Evolutionary conservation across 2,888 invertebrate species (phyloP).

Genomic region (Spilosoma lubricipeda): DNA sequence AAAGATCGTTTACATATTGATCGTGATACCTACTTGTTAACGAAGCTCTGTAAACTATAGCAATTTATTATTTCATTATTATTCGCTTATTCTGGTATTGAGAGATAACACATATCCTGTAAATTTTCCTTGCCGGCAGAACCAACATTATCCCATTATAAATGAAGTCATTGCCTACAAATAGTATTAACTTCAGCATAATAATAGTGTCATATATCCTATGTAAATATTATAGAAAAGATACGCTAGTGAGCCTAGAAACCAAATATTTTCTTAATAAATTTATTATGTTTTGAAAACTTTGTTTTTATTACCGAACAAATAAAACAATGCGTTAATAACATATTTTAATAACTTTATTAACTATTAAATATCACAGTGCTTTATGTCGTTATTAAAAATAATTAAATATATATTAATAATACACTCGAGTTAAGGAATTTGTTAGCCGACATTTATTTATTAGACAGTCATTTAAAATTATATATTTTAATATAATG

Average conservation of each 20-base stretch:
- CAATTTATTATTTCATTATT: constrained; percentile 34
- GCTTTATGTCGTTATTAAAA: constrained; percentile 19
- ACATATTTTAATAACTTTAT: constrained; percentile 32
- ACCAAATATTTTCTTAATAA: constrained; percentile 60
- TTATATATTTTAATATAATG: neutral
- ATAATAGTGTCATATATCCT: constrained; percentile 28
- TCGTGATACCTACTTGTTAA: neutral
- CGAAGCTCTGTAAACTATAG: neutral
- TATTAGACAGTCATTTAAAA: neutral
- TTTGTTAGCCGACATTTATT: neutral
- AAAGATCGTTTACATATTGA: constrained; percentile 2
- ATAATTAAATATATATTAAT: neutral
- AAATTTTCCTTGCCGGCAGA: constrained; percentile 41
- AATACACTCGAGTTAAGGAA: neutral
- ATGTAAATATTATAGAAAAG: constrained; percentile 34
- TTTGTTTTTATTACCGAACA: constrained; percentile 38
- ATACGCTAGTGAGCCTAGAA: constrained; percentile 49
- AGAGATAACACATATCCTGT: constrained; percentile 39
- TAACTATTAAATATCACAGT: constrained; percentile 41
- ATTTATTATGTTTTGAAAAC: constrained; percentile 54
- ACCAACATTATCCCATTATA: constrained; percentile 36
- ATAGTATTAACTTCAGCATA: constrained; percentile 35
- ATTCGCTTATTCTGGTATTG: constrained; percentile 27
- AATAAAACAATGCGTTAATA: constrained; percentile 16
- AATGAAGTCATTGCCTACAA: constrained; percentile 42